Conservation (phyloP, 2,113 vertebrate species). For the Mesoclemmys tuberculata region DNA sequence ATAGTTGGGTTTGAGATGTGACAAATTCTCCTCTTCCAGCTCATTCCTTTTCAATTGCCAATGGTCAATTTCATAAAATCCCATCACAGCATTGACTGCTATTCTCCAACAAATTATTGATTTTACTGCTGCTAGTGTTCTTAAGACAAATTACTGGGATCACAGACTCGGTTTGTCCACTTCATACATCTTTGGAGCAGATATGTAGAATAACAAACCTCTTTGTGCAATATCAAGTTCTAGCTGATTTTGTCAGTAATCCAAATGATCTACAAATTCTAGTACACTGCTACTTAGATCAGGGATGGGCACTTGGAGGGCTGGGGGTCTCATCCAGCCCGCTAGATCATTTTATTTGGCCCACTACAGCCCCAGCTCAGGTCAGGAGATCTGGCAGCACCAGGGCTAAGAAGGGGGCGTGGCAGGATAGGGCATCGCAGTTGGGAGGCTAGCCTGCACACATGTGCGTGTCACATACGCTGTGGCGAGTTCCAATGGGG, state of each 20-base stretch:
- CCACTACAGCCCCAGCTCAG: not conserved
- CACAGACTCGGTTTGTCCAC: not conserved
- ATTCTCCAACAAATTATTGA: not conserved
- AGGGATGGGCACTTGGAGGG: not conserved
- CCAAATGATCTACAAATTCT: not conserved
- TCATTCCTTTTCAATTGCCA: not conserved
- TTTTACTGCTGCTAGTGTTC: conserved; percentile 23
- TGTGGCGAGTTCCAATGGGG: not conserved
- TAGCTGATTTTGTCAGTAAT: not conserved
- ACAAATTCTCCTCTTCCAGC: not conserved
- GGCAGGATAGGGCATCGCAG: not conserved
- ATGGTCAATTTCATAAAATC: conserved; percentile 21
- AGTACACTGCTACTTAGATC: not conserved
- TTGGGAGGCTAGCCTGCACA: not conserved
- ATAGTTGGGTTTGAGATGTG: not conserved
- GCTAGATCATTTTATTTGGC: not conserved
- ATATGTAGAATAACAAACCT: not conserved
- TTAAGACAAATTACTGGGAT: conserved; percentile 32
- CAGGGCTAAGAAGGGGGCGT: too few relatives aligned
- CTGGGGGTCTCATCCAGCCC: not conserved
- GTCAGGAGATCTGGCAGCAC: not conserved
- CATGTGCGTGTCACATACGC: not conserved
- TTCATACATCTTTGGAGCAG: not conserved
- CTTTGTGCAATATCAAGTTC: not conserved
- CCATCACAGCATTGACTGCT: not conserved